A percentile compares a stretch with the other conserved stretches of the same genome.
Evolutionary conservation across 2,113 vertebrate species (phyloP).

Genomic region (Laticauda colubrina): DNA sequence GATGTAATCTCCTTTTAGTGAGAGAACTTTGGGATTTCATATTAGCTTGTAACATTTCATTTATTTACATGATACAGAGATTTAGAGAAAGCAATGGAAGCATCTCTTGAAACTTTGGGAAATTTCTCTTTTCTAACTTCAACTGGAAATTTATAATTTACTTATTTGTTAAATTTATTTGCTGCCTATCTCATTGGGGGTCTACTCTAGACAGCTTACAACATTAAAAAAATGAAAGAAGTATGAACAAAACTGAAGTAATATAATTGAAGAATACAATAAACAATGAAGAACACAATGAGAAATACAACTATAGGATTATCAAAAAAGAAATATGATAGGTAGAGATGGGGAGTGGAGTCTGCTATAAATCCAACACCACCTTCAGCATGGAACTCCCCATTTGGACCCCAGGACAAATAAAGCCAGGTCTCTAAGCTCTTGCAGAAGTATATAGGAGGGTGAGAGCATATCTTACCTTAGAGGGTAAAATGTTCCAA

Average conservation of each 20-base stretch:
- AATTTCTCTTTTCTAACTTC: background rate
- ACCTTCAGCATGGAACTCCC: background rate
- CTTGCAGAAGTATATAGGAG: background rate
- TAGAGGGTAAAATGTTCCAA: background rate
- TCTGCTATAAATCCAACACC: background rate
- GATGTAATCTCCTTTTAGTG: background rate
- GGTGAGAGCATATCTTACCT: background rate
- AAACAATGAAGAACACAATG: background rate
- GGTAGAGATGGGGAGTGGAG: background rate
- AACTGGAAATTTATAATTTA: background rate
- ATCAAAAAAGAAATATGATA: background rate
- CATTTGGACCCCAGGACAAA: background rate
- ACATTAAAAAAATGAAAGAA: background rate
- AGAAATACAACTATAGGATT: background rate
- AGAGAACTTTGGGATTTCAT: background rate
- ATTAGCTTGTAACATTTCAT: background rate
- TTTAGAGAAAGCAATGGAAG: background rate
- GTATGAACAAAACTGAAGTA: background rate
- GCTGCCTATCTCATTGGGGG: background rate
- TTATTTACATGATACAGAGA: background rate
- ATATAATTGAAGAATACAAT: background rate
- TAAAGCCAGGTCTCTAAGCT: background rate
- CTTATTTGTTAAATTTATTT: background rate
- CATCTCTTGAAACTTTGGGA: background rate
- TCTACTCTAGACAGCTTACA: background rate